Conservation (phyloP, 2,888 invertebrate species). For the Pristionchus arcanus region DNA sequence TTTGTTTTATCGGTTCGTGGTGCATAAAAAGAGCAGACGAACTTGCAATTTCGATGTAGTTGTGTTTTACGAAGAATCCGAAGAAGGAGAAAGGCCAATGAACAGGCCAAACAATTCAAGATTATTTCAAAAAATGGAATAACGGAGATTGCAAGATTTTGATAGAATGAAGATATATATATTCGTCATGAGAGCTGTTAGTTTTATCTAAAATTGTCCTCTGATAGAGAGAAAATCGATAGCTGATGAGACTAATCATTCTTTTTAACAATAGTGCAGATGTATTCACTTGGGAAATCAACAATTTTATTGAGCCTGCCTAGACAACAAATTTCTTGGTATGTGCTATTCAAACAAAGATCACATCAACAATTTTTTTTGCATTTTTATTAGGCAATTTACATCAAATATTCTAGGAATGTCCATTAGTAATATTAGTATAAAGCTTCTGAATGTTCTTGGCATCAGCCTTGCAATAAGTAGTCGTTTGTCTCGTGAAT, state of each 20-base stretch:
- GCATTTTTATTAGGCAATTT: not conserved
- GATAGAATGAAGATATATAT: not conserved
- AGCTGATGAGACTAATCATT: not conserved
- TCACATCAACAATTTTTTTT: no score
- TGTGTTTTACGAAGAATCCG: not conserved
- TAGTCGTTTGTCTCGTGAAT: constrained; percentile 9
- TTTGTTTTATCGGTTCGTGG: not conserved
- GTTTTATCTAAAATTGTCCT: not conserved
- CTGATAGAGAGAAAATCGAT: not conserved
- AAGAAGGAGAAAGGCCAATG: not conserved
- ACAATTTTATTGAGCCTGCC: not conserved
- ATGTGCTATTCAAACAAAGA: no score
- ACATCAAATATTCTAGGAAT: not conserved
- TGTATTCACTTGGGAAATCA: not conserved
- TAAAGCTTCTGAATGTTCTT: not conserved
- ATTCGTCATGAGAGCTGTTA: not conserved
- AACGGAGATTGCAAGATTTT: not conserved
- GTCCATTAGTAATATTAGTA: not conserved
- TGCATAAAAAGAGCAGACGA: not conserved
- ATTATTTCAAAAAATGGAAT: not conserved
- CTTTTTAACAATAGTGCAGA: not conserved
- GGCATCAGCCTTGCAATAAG: constrained; percentile 1
- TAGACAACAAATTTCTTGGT: no score
- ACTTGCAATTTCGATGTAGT: not conserved
- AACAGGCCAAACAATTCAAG: not conserved